phyloP scores from a whole-genome alignment of 1,140 invertebrate genomes.

The Cotesia chilonis region DNA sequence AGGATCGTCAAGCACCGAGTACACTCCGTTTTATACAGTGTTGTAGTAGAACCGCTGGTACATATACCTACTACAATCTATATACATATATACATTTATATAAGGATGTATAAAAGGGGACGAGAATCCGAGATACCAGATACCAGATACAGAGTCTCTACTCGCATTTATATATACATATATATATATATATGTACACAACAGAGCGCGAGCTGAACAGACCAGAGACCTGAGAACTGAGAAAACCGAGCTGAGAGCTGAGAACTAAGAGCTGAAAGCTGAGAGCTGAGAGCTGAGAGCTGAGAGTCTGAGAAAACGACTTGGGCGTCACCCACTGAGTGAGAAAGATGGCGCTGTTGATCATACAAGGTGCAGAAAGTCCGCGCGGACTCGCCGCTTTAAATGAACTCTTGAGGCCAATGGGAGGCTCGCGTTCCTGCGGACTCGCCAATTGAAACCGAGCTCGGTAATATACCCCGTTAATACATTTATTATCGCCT shows the following conservation, averaged over 20 bases:
- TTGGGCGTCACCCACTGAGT: slow-evolving; percentile 40
- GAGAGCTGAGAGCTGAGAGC: background rate
- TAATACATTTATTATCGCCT: slow-evolving; percentile 58
- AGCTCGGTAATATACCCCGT: background rate
- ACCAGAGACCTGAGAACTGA: too few relatives aligned
- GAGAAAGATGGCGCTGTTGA: slow-evolving; percentile 30
- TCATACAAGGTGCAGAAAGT: slow-evolving; percentile 40
- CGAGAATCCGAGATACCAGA: background rate
- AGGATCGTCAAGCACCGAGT: slow-evolving; percentile 11
- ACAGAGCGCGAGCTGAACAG: too few relatives aligned
- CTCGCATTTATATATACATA: too few relatives aligned
- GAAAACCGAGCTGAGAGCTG: background rate
- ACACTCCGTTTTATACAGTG: too few relatives aligned
- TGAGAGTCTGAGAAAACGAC: slow-evolving; percentile 9
- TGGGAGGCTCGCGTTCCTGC: slow-evolving; percentile 10
- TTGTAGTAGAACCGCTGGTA: too few relatives aligned
- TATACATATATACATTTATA: too few relatives aligned
- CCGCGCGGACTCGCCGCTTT: slow-evolving; percentile 56
- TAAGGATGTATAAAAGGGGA: too few relatives aligned
- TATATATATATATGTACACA: too few relatives aligned
- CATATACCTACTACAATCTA: too few relatives aligned
- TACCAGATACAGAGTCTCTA: background rate
- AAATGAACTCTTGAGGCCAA: slow-evolving; percentile 40
- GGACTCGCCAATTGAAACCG: slow-evolving; percentile 41
- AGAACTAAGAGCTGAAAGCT: too few relatives aligned